Evolutionary conservation across 1,140 invertebrate species (phyloP), one percentile per base, ranked within the genome.

Genomic region (Pararge aegeria): DNA sequence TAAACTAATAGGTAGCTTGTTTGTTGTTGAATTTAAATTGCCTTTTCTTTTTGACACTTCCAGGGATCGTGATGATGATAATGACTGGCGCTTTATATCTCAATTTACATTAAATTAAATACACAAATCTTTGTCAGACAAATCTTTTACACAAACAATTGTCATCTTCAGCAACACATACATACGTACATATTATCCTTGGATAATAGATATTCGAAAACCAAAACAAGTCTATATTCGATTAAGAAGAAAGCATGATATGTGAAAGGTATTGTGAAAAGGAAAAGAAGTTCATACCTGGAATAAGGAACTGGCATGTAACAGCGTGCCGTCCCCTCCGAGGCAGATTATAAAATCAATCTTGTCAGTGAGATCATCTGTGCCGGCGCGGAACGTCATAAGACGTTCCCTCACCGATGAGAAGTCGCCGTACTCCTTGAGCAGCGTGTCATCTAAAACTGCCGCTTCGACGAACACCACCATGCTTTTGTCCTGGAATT

Each of bases 341-440:
- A 99, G 87, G 73, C 97, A 99, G 40, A 99, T 95, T 60, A 99
- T 98, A 76, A 99, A 98, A 87, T 99, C 98, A 61, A 99, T 98
- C 85, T 97, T 97, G 82, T 98, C 97, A 3, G 97, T 96, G 6
- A 96, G 91, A 80, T 96, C 95, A 76, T 96, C 95, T 18, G 95
- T 95, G 27, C 96, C 96, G 78, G 98, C 97, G 57, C 94, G 93
- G 90, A 99, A 99, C 0, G 96, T 97, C 91, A 97, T 96, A 29
- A 99, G 90, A 70, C 95, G 94, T 46, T 97, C 96, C 52, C 95
- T 94, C 1, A 98, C 92, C 1, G 89, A 85, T 38, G 92, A 84
- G 82, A 95, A 98, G 50, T 93, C 92, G 0, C 90, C 82, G 83
- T 97, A 95, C 30, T 93, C 93, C 44, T 92, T 91, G 6, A 98